Base-by-base conservation (phyloP, 2,888 invertebrate genomes). In the Pseudococcus longispinus region DNA sequence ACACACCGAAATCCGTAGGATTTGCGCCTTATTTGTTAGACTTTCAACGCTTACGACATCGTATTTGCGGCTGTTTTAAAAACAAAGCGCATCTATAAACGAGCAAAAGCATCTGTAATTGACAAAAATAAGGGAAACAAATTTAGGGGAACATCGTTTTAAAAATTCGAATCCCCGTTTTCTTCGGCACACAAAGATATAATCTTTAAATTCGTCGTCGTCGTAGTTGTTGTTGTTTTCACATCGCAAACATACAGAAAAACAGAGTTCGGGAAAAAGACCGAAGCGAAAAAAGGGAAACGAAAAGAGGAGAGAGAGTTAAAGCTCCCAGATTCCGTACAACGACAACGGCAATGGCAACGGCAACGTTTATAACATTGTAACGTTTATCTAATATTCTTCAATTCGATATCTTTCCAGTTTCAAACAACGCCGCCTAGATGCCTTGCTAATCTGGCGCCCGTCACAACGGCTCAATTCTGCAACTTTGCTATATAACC, bases 41-140 rank as follows among this genome's bases (percentile, higher is more conserved):
- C 77, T 80, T 80, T 80, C 77, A 80, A 80, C 77, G 77, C 77
- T 37, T 80, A 80, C 77, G 77, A 70, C 77, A 42, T 80, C 37
- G 37, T n/a, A 80, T 80, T 42, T 42, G 77, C 20, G 42, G 77
- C 42, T 11, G 77, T 42, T 80, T 80, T 80, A 80, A 80, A 42
- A 80, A 80, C 77, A 80, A 80, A 80, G 42, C 77, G 37, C 42
- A 80, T 42, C 77, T 80, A 70, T 70, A 80, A 80, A 80, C 77
- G 77, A 80, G 77, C 77, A 42, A 80, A 80, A 80, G 77, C 77
- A 80, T 80, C 77, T 80, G 77, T 80, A 80, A 80, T 80, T 80
- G 77, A 80, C 77, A 80, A 80, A 74, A 80, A 80, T 80, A 80
- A 37, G 77, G 37, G 77, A 80, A 80, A n/a, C 37, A 80, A 80